Evolutionary conservation across 2,797 vertebrate species (phyloP), one percentile per base, ranked within the genome.

Genomic region (Paratrypauchen microcephalus): DNA sequence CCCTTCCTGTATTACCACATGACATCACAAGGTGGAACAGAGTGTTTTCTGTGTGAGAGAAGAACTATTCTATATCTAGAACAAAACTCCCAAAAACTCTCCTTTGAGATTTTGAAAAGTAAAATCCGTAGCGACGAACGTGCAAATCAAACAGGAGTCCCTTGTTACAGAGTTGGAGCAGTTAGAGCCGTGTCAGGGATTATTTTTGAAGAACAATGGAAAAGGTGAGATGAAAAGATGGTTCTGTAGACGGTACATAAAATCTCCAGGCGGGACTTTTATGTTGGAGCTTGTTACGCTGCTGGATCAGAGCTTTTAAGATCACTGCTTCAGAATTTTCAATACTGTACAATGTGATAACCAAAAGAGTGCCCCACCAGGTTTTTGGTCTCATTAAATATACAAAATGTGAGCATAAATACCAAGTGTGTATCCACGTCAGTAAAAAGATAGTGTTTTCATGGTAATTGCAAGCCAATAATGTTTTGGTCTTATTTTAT

Each of bases 141-240:
- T 39, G 12, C 5, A 23, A 60, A 71, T 56, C 13, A 52, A 71
- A 52, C 15, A 28, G 41, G n/a, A 65, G 28, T 45, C n/a, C 52
- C 60, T 24, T 21, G 41, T 50, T 48, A 68, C 26, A 26, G 48
- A 18, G 64, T 18, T 15, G 48, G 18, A 19, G 60, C 13, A 30
- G 57, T 30, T 39, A 26, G 23, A 13, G 50, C 47, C 19, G 54
- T 21, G 41, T 28, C 48, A 61, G 23, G 32, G 32, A 47, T 30
- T 19, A 47, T 8, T 63, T 32, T 12, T 36, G 41, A 32, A 41
- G 45, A 61, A 60, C 26, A 72, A 32, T 19, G 50, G 32, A 7
- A 15, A 47, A 68, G 15, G 26, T 52, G 50, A 52, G 45, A 30
- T 24, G 19, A 59, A 48, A 66, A 26, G 23, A 13, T 4, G 4